These are phyloP conservation scores for Molossus molossus DNA, from an alignment of 2,797 vertebrate species.

Conservation along the genomic window DNA sequence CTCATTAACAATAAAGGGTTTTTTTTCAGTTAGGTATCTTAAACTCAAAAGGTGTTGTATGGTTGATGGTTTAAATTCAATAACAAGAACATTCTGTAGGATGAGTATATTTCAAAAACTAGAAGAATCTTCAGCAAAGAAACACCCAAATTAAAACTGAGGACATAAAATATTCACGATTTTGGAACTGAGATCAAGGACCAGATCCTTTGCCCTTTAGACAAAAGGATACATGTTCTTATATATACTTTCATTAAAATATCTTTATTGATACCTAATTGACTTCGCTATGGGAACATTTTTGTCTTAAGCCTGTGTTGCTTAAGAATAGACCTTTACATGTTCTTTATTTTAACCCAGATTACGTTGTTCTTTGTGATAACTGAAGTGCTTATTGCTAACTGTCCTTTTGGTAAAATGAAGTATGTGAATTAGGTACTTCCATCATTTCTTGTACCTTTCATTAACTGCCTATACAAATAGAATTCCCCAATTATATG, in stretches of 20 bases:
- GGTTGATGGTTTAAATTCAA: conserved; percentile 6
- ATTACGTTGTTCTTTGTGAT: neutral
- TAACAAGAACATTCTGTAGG: neutral
- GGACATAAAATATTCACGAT: neutral
- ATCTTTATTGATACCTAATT: neutral
- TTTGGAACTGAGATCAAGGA: neutral
- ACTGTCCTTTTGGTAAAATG: neutral
- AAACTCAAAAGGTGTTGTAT: neutral
- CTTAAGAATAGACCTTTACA: neutral
- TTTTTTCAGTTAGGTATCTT: neutral
- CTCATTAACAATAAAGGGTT: neutral
- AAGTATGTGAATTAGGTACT: neutral
- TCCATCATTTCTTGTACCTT: neutral
- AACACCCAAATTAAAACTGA: neutral
- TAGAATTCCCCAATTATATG: neutral
- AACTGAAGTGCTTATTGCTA: neutral
- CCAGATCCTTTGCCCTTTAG: neutral
- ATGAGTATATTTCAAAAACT: neutral
- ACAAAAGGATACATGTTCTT: neutral
- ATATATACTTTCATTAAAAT: neutral
- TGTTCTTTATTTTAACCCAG: neutral
- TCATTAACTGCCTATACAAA: neutral
- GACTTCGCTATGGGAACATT: neutral
- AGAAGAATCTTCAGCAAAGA: conserved; percentile 27
- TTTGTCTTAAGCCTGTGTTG: neutral